Evolutionary conservation across 2,888 invertebrate species (phyloP), one percentile per base, ranked within the genome.

Genomic region (Aporophyla lueneburgensis): DNA sequence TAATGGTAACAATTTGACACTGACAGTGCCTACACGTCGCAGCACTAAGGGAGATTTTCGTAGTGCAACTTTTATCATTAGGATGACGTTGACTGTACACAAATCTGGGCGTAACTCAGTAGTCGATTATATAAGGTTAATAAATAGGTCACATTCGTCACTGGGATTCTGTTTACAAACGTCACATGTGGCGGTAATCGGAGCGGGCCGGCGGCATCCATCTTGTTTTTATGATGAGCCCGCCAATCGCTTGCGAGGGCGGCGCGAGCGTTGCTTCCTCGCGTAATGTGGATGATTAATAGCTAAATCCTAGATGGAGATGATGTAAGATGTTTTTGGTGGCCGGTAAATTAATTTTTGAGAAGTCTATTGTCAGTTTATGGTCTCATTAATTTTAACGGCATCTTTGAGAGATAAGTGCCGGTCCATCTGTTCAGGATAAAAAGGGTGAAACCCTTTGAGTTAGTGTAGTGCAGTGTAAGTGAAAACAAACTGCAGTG

Each of bases 211-310:
- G 93, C 95, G 92, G 51, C 58, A 27, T 91, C 95, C 95, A 95
- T 95, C 89, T 95, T 95, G 93, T 91, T 91, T 92, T 93, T 89
- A 91, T 84, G 87, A 88, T 87, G 83, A 85, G 80, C 88, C 83
- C 89, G 90, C 96, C 96, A 96, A 96, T 96, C 88, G 83, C 78
- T 88, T n/a, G 76, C 80, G 78, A 78, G 92, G 95, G 95, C 94
- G 96, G 93, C 89, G 94, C 94, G 83, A 72, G 83, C 89, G 87
- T 85, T 84, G 87, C 81, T 85, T 82, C 81, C 80, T 74, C 76
- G 75, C 65, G 74, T 71, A 66, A 80, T 77, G 71, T 75, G n/a
- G 49, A 74, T 81, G 88, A 88, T 88, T 88, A 83, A 86, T 83
- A 49, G n/a, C 49, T 67, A n/a, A 21, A 51, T 65, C 53, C 24